Base-by-base conservation (phyloP, 2,888 invertebrate genomes). In the Lasioglossum figueresi region DNA sequence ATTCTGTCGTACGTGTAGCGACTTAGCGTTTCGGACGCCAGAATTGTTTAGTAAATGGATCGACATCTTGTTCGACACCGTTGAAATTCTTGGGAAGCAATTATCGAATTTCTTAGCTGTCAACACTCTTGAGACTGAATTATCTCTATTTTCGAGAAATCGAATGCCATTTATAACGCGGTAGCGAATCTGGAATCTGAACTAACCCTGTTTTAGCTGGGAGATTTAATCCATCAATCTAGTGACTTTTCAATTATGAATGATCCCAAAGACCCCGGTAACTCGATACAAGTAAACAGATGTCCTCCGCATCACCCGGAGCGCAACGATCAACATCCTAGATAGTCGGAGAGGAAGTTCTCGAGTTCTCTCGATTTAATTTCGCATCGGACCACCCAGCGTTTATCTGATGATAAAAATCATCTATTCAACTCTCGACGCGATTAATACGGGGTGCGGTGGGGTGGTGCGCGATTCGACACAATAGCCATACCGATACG, bases 371-470 rank as follows among this genome's bases (percentile, higher is more conserved):
- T 43, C 80, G 72, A 90, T 89, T 89, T 80, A 88, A 90, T 90
- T 88, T 84, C 85, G 70, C 52, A 83, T 43, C 68, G 73, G 89
- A 89, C 87, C 89, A 82, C 84, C 86, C 87, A 76, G 74, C n/a
- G 85, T 68, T 85, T 82, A 79, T 76, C 79, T 19, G 63, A 70
- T 79, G 79, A 75, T 82, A 78, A 85, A 85, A 66, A 72, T 72
- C 37, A 63, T 19, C 59, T 72, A 52, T 80, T 56, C 79, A 40
- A 45, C 27, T 48, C 79, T 31, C 81, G 40, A 82, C 63, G 74
- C 83, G 78, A 77, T 79, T 73, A 71, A 85, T 82, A 76, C 34
- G 37, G 78, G 72, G 80, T 56, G 81, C 31, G 63, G 76, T 80
- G 78, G 45, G 68, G 27, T 68, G n/a, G 10, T 56, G 52, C 73